Evolutionary conservation across 2,888 invertebrate genomes (phyloP).

Genomic region (Xestia ashworthii): DNA sequence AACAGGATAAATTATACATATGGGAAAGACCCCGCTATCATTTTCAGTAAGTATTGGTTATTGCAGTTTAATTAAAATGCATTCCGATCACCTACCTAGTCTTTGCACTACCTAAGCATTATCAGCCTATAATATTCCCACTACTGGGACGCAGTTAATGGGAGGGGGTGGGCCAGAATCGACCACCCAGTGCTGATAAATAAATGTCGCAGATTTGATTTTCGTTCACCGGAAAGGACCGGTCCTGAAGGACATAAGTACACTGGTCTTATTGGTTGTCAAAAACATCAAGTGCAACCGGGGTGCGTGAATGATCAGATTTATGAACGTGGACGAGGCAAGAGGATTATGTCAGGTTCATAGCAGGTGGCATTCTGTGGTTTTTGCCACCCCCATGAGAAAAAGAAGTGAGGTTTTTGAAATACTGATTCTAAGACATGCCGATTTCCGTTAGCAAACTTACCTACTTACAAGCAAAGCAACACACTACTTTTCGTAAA

Average conservation of each 20-base stretch:
- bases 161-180: background rate
- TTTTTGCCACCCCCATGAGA: background rate
- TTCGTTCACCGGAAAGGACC: background rate
- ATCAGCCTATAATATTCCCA: background rate
- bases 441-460: background rate
- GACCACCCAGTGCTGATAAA: background rate
- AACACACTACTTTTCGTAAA: background rate
- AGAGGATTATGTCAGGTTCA: background rate
- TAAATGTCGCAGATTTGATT: background rate
- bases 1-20: slow-evolving; percentile 9
- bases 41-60: background rate
- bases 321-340: background rate
- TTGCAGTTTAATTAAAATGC: background rate
- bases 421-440: background rate
- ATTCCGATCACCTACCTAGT: background rate
- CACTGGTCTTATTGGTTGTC: background rate
- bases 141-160: background rate
- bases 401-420: background rate
- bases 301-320: background rate
- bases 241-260: no score
- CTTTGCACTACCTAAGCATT: background rate
- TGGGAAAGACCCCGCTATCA: background rate
- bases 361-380: no score
- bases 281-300: background rate
- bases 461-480: background rate